These are phyloP conservation scores for Echinarachnius parma DNA, from an alignment of 53 echinoderm and acorn worm species.

Conservation along the genomic window DNA sequence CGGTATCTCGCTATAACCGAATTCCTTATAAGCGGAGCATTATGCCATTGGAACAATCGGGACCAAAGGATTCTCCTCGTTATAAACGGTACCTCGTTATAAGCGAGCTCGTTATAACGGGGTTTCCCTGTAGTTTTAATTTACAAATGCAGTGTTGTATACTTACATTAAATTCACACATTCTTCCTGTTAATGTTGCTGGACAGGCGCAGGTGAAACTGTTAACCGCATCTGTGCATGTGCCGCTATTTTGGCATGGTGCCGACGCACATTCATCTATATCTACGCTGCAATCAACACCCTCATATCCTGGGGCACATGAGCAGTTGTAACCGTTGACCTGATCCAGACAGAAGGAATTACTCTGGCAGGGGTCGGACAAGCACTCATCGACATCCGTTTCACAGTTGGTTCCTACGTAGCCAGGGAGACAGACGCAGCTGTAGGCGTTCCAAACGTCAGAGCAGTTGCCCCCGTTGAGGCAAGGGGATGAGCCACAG, in stretches of 20 bases:
- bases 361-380: slow-evolving; percentile 50
- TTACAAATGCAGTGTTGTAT: too few species aligned
- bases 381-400: slow-evolving; percentile 81
- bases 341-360: slow-evolving; percentile 59
- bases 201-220: slow-evolving; percentile 74
- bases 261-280: slow-evolving; percentile 70
- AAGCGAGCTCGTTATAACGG: too few species aligned
- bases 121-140: too few species aligned
- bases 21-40: too few species aligned
- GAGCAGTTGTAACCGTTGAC: slow-evolving; percentile 71
- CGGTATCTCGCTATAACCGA: too few species aligned
- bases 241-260: slow-evolving; percentile 61
- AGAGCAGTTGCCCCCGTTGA: slow-evolving; percentile 62
- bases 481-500: slow-evolving; percentile 57
- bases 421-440: slow-evolving; percentile 70
- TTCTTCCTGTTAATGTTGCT: slow-evolving; percentile 64
- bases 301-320: slow-evolving; percentile 70
- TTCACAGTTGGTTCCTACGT: slow-evolving; percentile 53
- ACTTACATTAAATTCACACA: slow-evolving; percentile 87
- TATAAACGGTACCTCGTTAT: too few species aligned
- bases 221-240: slow-evolving; percentile 53
- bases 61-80: too few species aligned
- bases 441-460: slow-evolving; percentile 67
- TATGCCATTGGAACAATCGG: too few species aligned
- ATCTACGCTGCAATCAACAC: slow-evolving; percentile 63